A percentile compares a stretch with the other conserved stretches of the same genome.
Conservation (phyloP, 53 echinoderm and acorn worm species). For the Actinopyga echinites region DNA sequence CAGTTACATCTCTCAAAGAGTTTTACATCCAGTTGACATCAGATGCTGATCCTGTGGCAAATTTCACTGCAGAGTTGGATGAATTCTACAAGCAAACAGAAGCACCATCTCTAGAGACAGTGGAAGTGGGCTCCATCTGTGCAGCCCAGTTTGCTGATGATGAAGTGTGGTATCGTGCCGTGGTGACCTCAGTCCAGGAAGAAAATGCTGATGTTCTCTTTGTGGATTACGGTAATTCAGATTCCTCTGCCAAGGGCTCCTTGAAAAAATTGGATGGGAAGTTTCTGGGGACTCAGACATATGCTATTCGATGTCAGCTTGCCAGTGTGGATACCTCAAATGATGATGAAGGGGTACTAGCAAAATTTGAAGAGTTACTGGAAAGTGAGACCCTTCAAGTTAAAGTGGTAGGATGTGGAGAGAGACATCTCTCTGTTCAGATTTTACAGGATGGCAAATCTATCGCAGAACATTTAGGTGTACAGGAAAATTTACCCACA, state of each 20-base stretch:
- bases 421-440: background rate
- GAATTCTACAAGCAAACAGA: slow-evolving; percentile 39
- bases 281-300: slow-evolving; percentile 58
- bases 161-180: slow-evolving; percentile 87
- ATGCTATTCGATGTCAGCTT: slow-evolving; percentile 65
- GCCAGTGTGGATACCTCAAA: slow-evolving; percentile 53
- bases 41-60: slow-evolving; percentile 49
- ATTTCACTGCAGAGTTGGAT: slow-evolving; percentile 47
- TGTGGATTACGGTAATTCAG: slow-evolving; percentile 92
- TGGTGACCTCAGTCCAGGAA: slow-evolving; percentile 40
- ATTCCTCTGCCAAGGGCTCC: slow-evolving; percentile 42
- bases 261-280: slow-evolving; percentile 60
- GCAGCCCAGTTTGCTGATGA: slow-evolving; percentile 83
- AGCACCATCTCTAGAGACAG: background rate
- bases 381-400: slow-evolving; percentile 22
- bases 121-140: slow-evolving; percentile 63
- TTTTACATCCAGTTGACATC: slow-evolving; percentile 19
- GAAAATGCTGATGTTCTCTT: slow-evolving; percentile 63
- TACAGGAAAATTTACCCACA: background rate
- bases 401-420: background rate
- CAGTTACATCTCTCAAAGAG: slow-evolving; percentile 7
- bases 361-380: slow-evolving; percentile 30
- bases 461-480: slow-evolving; percentile 9
- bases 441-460: slow-evolving; percentile 18
- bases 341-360: background rate